Base-by-base conservation (phyloP, 2,797 vertebrate genomes). In the Acomys russatus region DNA sequence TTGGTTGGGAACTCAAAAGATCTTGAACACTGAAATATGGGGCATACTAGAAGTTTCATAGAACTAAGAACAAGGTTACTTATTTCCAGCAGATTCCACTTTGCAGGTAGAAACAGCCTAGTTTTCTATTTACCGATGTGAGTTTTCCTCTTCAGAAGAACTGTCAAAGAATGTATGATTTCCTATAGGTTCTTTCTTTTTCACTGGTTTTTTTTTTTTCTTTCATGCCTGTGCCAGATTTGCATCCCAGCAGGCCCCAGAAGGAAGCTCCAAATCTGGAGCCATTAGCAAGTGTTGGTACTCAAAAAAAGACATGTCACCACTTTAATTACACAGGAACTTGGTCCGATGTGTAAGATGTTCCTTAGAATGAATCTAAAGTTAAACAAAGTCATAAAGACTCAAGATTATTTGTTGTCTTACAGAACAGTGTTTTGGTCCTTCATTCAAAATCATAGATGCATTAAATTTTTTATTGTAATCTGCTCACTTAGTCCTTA, bases 291-390 rank as follows among this genome's bases (percentile, higher is more conserved):
- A 6, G 5, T 44, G 30, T 1, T 82, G 25, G 18, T 59, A 68
- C 9, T 82, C 9, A 76, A 64, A 70, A 64, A 56, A 88, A 82
- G 0, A 51, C 38, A 49, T 23, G 20, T 15, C 25, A 1, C 33
- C 25, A 73, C n/a, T 94, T 84, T 85, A 94, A 18, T 74, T 38
- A 49, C 38, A 85, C 25, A 30, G 8, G 44, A 66, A 92, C 25
- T 38, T 44, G 17, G 54, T 61, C 18, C 44, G 15, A 70, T 73
- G 12, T 12, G 9, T 10, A 23, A 23, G 73, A 83, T 18, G 9
- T 9, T 88, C 83, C n/a, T 63, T 78, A 59, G 28, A 68, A 11
- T 85, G 3, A 14, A 7, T 9, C 8, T 49, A n/a, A 59, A n/a
- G 71, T 38, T 38, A 64, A 92, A 61, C 66, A 20, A 83, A 92